Conservation (phyloP, 1,140 invertebrate species). For the Popillia japonica region DNA sequence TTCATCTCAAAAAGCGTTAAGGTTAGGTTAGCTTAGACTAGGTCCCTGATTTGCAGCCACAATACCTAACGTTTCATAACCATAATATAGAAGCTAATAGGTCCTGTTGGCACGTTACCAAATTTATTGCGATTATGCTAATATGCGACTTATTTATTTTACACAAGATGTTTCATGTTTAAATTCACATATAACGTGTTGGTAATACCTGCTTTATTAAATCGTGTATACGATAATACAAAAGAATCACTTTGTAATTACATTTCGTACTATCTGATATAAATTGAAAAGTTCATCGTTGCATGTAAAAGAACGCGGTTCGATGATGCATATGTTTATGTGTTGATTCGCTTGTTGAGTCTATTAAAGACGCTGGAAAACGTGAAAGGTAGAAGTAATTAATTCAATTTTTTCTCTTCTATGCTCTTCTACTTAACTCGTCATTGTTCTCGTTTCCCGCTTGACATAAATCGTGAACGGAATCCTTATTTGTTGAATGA, state of each 20-base stretch:
- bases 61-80: too few relatives aligned
- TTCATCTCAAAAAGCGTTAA: too few relatives aligned
- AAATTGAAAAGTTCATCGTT: constrained; percentile 22
- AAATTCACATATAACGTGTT: too few relatives aligned
- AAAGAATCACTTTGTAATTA: neutral
- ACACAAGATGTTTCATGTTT: too few relatives aligned
- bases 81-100: too few relatives aligned
- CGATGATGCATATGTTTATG: constrained; percentile 10
- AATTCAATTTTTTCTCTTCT: constrained; percentile 25
- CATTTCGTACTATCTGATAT: neutral
- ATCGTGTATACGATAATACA: too few relatives aligned
- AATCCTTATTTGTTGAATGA: constrained; percentile 28
- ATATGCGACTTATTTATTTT: too few relatives aligned
- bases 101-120: too few relatives aligned
- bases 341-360: neutral
- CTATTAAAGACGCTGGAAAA: constrained; percentile 6
- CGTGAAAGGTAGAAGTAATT: constrained; percentile 39
- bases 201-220: too few relatives aligned
- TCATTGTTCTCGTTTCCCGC: constrained; percentile 31
- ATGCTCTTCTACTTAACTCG: constrained; percentile 5
- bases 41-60: too few relatives aligned
- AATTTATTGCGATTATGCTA: too few relatives aligned
- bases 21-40: too few relatives aligned
- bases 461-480: constrained; percentile 29
- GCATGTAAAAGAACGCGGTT: neutral